A percentile compares a stretch with the other conserved stretches of the same genome.
Conservation (phyloP, 2,797 vertebrate species). For the Notamacropus eugenii region DNA sequence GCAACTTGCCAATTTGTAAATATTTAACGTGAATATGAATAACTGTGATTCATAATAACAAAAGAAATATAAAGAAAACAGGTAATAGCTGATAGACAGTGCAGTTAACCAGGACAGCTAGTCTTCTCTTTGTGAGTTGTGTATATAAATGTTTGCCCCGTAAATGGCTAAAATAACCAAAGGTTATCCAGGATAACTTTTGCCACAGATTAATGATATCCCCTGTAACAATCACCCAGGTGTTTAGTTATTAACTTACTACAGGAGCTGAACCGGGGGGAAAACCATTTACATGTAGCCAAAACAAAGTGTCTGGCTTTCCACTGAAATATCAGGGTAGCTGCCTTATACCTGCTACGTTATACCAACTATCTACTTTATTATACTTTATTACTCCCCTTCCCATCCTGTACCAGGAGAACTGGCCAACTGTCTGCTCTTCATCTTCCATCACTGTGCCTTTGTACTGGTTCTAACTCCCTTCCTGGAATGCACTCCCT, state of each 20-base stretch:
- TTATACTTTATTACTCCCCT: not conserved
- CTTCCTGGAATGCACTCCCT: not conserved
- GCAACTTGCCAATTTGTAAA: slow-evolving; percentile 58
- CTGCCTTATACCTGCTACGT: not conserved
- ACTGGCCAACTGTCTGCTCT: not conserved
- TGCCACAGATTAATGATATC: slow-evolving; percentile 26
- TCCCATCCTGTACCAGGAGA: not conserved
- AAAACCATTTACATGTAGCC: not conserved
- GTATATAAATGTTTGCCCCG: slow-evolving; percentile 54
- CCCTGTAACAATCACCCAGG: slow-evolving; percentile 35
- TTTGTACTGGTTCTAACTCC: not conserved
- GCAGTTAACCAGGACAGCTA: slow-evolving; percentile 60
- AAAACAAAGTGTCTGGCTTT: slow-evolving; percentile 22
- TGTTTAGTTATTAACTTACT: slow-evolving; percentile 55
- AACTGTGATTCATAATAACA: slow-evolving; percentile 60
- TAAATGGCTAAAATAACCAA: slow-evolving; percentile 38
- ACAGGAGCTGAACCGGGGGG: slow-evolving; percentile 18
- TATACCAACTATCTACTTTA: not conserved
- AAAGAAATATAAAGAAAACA: slow-evolving; percentile 42
- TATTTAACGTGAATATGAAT: slow-evolving; percentile 64
- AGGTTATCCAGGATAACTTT: slow-evolving; percentile 4
- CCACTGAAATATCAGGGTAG: not conserved
- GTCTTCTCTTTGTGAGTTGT: slow-evolving; percentile 48
- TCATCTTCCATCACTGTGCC: not conserved
- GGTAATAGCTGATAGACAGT: slow-evolving; percentile 6